Evolutionary conservation across 2,888 invertebrate species (phyloP).

Genomic region (Buathra laborator): DNA sequence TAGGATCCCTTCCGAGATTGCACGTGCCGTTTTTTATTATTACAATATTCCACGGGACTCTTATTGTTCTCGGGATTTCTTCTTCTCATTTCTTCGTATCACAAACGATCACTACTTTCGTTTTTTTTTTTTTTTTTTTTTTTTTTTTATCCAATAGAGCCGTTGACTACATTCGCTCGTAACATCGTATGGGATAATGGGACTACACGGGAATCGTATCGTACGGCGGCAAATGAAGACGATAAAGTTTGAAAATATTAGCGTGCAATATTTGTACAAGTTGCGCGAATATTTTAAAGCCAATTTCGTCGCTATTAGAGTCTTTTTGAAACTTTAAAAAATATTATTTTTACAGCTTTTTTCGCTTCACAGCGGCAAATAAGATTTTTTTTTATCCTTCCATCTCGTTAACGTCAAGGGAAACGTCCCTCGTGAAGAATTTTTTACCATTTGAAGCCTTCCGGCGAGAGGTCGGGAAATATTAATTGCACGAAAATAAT

Average conservation of each 20-base stretch:
- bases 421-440: too few relatives aligned
- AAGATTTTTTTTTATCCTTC: too few relatives aligned
- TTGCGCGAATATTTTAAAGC: background rate
- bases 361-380: too few relatives aligned
- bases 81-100: slow-evolving; percentile 17
- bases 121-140: background rate
- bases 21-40: slow-evolving; percentile 24
- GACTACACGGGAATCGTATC: slow-evolving; percentile 43
- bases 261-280: background rate
- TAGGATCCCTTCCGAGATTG: slow-evolving; percentile 29
- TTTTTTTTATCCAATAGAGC: slow-evolving; percentile 33
- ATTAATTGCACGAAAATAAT: too few relatives aligned
- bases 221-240: slow-evolving; percentile 26
- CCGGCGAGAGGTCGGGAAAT: too few relatives aligned
- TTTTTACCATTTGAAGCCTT: too few relatives aligned
- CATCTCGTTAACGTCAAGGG: too few relatives aligned
- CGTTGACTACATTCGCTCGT: slow-evolving; percentile 35
- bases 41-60: slow-evolving; percentile 23
- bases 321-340: background rate
- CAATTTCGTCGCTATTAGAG: background rate
- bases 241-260: slow-evolving; percentile 9
- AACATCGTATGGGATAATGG: slow-evolving; percentile 36
- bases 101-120: slow-evolving; percentile 19
- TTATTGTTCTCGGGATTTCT: slow-evolving; percentile 6
- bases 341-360: too few relatives aligned